Conservation (phyloP, 37 sponge, comb jelly and placozoan genomes). For the Hormiphora californensis region DNA sequence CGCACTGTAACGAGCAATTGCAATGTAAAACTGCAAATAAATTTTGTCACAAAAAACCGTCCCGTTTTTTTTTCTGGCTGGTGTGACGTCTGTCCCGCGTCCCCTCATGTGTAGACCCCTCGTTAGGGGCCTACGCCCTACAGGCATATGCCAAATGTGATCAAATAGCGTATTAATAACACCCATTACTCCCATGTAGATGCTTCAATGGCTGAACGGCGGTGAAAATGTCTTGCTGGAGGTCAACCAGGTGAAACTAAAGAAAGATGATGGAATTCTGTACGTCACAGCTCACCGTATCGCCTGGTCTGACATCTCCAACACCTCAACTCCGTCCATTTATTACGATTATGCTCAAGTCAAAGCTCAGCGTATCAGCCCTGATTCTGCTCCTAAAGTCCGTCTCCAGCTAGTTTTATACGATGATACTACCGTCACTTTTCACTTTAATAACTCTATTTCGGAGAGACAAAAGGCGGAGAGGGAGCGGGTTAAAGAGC, state of each 20-base stretch:
- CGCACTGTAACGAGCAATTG: no score
- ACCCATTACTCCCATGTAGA: no score
- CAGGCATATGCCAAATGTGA: no score
- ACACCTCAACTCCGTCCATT: not conserved
- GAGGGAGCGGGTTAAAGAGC: slow-evolving; percentile 17
- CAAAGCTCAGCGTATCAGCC: slow-evolving; percentile 48
- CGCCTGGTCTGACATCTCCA: not conserved
- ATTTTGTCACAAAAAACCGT: no score
- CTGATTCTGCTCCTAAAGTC: slow-evolving; percentile 44
- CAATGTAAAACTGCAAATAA: no score
- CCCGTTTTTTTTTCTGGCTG: no score
- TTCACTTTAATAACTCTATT: slow-evolving; percentile 41
- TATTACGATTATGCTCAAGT: slow-evolving; percentile 46
- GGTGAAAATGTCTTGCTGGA: slow-evolving; percentile 43
- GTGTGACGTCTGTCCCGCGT: no score
- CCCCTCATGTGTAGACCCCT: no score
- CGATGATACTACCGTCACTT: slow-evolving; percentile 42
- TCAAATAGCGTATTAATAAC: no score
- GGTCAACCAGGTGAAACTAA: not conserved
- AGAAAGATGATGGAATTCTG: slow-evolving; percentile 23
- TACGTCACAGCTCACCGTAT: not conserved
- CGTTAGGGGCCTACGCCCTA: no score
- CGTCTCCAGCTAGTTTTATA: slow-evolving; percentile 44
- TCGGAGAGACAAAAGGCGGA: slow-evolving; percentile 13
- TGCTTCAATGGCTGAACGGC: slow-evolving; percentile 43